Conservation (phyloP, 2,113 vertebrate genomes). For the Nipponia nippon region DNA sequence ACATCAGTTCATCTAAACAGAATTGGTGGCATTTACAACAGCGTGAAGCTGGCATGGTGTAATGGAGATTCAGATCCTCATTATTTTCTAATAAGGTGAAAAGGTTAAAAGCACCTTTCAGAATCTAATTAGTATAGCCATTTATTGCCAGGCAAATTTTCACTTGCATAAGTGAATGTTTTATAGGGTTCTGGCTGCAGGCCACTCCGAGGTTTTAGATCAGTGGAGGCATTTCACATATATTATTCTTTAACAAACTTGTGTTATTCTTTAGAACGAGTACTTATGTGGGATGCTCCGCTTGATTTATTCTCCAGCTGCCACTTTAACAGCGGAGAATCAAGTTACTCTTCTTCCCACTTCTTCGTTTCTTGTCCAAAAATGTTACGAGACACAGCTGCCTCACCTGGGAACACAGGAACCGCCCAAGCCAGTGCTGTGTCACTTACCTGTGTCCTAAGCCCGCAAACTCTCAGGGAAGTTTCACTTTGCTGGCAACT, state of each 20-base stretch:
- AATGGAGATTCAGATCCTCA: not conserved
- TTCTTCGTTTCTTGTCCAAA: not conserved
- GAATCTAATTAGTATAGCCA: not conserved
- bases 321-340: not conserved
- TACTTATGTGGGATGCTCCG: not conserved
- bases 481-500: not conserved
- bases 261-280: not conserved
- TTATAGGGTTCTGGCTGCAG: not conserved
- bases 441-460: not conserved
- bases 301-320: not conserved
- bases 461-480: not conserved
- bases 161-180: not conserved
- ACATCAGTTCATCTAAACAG: not conserved
- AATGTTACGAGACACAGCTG: rapidly evolving
- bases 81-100: not conserved
- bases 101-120: conserved; percentile 9
- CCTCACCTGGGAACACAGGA: not conserved
- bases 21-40: not conserved
- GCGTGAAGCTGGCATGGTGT: not conserved
- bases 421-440: not conserved
- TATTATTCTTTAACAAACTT: not conserved
- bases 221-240: not conserved
- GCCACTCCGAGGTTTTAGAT: not conserved
- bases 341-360: not conserved
- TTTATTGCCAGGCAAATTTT: not conserved